Percentiles rank a stretch among this genome's conserved stretches.
Evolutionary conservation across 2,113 vertebrate genomes (phyloP).

Genomic region (Actinemys pallida): DNA sequence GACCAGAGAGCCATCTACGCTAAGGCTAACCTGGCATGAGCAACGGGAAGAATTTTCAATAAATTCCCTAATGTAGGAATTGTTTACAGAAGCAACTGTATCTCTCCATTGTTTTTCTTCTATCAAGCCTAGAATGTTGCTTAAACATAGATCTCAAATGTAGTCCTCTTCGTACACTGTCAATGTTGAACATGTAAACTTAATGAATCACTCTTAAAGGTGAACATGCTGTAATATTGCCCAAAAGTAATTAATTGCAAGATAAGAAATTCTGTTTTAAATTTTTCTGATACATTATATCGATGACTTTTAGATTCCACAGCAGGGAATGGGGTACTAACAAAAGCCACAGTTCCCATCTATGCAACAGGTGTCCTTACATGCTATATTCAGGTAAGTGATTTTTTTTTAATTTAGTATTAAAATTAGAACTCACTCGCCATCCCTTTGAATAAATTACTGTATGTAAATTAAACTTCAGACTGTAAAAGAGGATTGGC

Average conservation of each 20-base stretch:
- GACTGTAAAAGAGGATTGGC: neutral
- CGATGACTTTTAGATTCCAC: constrained; percentile 84
- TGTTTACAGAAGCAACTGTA: neutral
- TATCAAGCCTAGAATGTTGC: neutral
- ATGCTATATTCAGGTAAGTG: constrained; percentile 96
- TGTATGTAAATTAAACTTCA: neutral
- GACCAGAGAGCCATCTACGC: neutral
- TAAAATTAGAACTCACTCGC: neutral
- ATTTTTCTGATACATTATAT: constrained; percentile 29
- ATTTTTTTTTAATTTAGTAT: neutral
- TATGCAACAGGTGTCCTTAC: constrained; percentile 99
- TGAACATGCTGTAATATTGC: neutral
- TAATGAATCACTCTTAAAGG: neutral
- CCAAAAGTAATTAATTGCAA: neutral
- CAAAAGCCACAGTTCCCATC: constrained; percentile 98
- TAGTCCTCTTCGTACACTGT: neutral
- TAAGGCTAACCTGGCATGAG: neutral
- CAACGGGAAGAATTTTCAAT: neutral
- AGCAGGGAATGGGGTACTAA: constrained; percentile 94
- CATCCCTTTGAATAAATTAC: neutral
- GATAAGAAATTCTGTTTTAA: neutral
- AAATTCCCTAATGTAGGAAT: neutral
- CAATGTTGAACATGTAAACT: neutral
- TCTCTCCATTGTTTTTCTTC: neutral
- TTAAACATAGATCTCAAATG: neutral